Evolutionary conservation across 2,888 invertebrate species (phyloP).

Genomic region (Labia minor): DNA sequence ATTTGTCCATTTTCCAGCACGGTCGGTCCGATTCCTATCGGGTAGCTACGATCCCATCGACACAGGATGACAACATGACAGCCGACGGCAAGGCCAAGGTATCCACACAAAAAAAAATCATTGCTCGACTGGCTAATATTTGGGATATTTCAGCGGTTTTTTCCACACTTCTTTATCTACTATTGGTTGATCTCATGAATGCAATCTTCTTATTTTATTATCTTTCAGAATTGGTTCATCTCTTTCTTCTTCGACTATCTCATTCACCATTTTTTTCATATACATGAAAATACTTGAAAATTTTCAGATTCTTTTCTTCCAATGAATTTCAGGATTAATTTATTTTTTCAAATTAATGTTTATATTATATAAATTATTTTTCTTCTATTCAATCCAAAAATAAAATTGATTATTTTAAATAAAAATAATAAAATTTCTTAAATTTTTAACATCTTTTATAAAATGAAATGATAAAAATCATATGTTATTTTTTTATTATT

Average conservation of each 20-base stretch:
- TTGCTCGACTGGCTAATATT: too few relatives aligned
- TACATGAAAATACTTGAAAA: too few relatives aligned
- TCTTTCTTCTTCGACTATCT: constrained; percentile 19
- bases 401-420: too few relatives aligned
- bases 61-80: constrained; percentile 91
- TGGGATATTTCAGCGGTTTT: constrained; percentile 28
- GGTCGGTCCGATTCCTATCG: constrained; percentile 95
- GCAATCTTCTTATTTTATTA: neutral
- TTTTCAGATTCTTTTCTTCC: too few relatives aligned
- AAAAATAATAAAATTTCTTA: too few relatives aligned
- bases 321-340: too few relatives aligned
- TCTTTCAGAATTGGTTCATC: constrained; percentile 22
- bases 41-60: constrained; percentile 84
- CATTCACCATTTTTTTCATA: constrained; percentile 21
- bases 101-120: constrained; percentile 30
- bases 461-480: too few relatives aligned
- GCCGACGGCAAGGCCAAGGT: constrained; percentile 91
- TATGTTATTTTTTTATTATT: too few relatives aligned
- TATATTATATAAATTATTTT: too few relatives aligned
- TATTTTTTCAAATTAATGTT: too few relatives aligned
- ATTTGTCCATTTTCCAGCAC: constrained; percentile 53
- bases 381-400: too few relatives aligned
- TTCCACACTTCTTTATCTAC: constrained; percentile 13
- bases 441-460: too few relatives aligned
- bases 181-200: constrained; percentile 18